phyloP scores from a whole-genome alignment of 2,113 vertebrate genomes.

The Spilogale gracilis region DNA sequence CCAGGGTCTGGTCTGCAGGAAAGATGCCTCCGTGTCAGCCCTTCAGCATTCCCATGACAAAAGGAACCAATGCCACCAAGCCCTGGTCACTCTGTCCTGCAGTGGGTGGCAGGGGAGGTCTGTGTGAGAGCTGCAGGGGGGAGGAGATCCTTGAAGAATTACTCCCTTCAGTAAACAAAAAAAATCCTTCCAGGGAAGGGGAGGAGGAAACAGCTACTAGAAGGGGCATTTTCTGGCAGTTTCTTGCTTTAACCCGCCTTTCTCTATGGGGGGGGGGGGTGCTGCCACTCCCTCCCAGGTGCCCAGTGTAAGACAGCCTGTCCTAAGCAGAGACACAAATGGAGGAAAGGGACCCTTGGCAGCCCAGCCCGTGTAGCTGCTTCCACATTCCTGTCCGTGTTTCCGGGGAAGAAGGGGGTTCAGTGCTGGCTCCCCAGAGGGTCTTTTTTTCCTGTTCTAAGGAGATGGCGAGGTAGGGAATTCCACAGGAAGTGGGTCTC shows the following conservation, averaged over 20 bases:
- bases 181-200: not conserved
- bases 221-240: not conserved
- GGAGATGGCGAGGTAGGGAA: not conserved
- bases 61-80: not conserved
- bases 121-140: not conserved
- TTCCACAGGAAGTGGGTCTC: not conserved
- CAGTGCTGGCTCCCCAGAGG: not conserved
- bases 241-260: not conserved
- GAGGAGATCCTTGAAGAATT: not conserved
- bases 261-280: rapidly evolving
- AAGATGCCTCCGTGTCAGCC: not conserved
- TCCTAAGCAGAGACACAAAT: not conserved
- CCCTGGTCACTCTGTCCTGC: not conserved
- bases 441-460: not conserved
- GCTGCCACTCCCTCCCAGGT: not conserved
- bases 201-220: not conserved
- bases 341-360: not conserved
- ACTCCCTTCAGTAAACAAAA: not conserved
- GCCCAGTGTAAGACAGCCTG: not conserved
- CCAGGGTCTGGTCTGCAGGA: not conserved
- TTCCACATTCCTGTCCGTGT: not conserved
- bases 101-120: not conserved
- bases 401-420: not conserved
- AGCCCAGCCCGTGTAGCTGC: not conserved
- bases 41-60: not conserved